Evolutionary conservation across 2,113 vertebrate species (phyloP).

Genomic region (Erythrocercus mccallii): DNA sequence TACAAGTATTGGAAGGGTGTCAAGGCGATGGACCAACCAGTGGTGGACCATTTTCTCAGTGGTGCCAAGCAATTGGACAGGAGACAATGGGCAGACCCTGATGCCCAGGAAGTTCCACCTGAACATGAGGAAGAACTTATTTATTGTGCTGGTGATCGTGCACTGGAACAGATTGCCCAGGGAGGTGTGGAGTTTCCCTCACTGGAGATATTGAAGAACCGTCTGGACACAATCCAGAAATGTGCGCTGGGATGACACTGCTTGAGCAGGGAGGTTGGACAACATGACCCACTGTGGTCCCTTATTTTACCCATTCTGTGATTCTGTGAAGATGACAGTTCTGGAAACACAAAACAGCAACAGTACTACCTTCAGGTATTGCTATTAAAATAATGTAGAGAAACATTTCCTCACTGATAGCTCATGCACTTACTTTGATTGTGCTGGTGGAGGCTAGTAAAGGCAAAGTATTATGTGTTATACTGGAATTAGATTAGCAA

Average conservation of each 20-base stretch:
- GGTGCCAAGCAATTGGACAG: neutral
- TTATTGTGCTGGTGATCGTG: accelerated
- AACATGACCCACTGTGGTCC: neutral
- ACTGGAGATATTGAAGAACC: neutral
- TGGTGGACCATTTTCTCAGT: neutral
- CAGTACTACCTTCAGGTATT: neutral
- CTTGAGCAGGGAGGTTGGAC: neutral
- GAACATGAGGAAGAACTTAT: neutral
- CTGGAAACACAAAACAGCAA: neutral
- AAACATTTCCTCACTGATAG: neutral
- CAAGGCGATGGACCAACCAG: neutral
- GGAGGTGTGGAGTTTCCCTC: neutral
- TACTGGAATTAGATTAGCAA: neutral
- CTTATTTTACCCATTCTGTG: neutral
- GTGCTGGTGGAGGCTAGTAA: neutral
- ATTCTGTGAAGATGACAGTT: neutral
- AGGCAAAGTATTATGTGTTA: neutral
- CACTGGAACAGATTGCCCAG: neutral
- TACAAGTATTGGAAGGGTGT: neutral
- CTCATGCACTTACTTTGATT: neutral
- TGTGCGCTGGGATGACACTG: neutral
- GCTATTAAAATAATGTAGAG: neutral
- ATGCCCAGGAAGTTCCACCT: neutral
- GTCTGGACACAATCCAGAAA: accelerated
- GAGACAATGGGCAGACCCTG: neutral